These are phyloP conservation scores for Hoplodrina blanda DNA, from an alignment of 2,888 invertebrate genomes.

Conservation along the genomic window DNA sequence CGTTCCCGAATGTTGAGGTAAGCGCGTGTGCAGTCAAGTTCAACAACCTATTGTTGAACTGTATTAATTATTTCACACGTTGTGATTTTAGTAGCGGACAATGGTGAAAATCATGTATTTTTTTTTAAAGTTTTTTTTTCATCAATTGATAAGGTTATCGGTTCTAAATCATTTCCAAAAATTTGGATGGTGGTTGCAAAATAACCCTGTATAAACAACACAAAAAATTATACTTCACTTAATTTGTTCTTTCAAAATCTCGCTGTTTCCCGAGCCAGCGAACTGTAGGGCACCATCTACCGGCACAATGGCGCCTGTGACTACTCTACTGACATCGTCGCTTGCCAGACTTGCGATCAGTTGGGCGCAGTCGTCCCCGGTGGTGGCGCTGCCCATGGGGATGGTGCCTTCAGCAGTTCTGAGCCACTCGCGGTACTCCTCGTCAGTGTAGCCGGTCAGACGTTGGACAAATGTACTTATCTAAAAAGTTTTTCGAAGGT, in stretches of 20 bases:
- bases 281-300: slow-evolving; percentile 66
- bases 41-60: too few relatives aligned
- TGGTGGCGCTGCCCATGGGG: slow-evolving; percentile 54
- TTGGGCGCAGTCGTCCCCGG: slow-evolving; percentile 93
- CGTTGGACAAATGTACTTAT: slow-evolving; percentile 20
- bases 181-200: too few relatives aligned
- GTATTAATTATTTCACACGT: too few relatives aligned
- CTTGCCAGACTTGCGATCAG: slow-evolving; percentile 96
- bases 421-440: slow-evolving; percentile 80
- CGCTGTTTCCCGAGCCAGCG: slow-evolving; percentile 46
- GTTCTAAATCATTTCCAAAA: too few relatives aligned
- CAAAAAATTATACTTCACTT: slow-evolving; percentile 16
- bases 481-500: not conserved
- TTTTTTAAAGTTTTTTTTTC: too few relatives aligned
- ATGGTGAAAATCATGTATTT: too few relatives aligned
- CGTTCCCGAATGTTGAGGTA: too few relatives aligned
- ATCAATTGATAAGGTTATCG: too few relatives aligned
- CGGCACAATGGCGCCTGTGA: slow-evolving; percentile 93
- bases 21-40: too few relatives aligned
- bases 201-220: too few relatives aligned
- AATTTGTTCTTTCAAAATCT: slow-evolving; percentile 39
- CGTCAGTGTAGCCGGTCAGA: slow-evolving; percentile 88
- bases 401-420: slow-evolving; percentile 44
- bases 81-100: too few relatives aligned
- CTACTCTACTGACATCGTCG: slow-evolving; percentile 75